Percentiles rank a stretch among this genome's conserved stretches.
phyloP scores from a whole-genome alignment of 2,113 vertebrate species.

The Barnardius zonarius region DNA sequence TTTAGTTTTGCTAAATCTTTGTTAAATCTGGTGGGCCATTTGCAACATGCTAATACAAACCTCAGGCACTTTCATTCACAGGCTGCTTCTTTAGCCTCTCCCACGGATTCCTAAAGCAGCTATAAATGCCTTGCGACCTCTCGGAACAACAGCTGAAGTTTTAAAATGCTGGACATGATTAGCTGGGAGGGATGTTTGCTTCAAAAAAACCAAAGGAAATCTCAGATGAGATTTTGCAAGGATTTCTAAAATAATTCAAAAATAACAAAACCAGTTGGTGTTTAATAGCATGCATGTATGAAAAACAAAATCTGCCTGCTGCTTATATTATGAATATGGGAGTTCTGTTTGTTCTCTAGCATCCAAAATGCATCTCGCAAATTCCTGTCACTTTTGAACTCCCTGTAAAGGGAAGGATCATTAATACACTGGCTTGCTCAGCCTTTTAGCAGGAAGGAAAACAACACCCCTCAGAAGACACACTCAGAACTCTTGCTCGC shows the following conservation, averaged over 20 bases:
- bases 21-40: neutral
- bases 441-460: neutral
- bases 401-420: neutral
- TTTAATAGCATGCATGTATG: neutral
- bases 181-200: neutral
- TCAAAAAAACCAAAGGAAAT: neutral
- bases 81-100: neutral
- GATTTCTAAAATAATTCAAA: neutral
- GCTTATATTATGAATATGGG: neutral
- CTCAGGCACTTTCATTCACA: neutral
- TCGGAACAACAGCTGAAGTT: neutral
- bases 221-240: neutral
- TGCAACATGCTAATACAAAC: neutral
- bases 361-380: neutral
- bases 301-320: neutral
- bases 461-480: neutral
- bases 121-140: neutral
- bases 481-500: neutral
- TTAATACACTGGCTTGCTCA: conserved; percentile 20
- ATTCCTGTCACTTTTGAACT: conserved; percentile 8
- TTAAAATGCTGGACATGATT: neutral
- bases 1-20: neutral
- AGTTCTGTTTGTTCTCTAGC: neutral
- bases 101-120: neutral
- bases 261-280: neutral